These are phyloP conservation scores for Pithys albifrons DNA, from an alignment of 2,113 vertebrate species.

Conservation along the genomic window DNA sequence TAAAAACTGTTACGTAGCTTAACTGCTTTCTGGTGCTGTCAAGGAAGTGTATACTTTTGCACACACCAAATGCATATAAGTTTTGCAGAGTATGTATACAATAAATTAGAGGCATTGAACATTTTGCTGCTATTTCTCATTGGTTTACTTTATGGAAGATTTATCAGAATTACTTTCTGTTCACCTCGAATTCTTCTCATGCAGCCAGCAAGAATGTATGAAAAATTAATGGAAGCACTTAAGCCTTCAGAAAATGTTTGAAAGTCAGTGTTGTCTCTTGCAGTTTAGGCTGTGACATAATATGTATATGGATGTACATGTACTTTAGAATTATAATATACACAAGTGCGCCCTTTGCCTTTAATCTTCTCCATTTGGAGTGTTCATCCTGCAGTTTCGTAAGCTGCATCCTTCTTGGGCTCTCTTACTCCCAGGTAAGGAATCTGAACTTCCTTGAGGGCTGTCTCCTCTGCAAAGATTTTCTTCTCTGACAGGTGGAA, in stretches of 20 bases:
- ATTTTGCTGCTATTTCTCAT: slow-evolving; percentile 70
- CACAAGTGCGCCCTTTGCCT: background rate
- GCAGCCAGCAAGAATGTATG: background rate
- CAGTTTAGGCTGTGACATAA: background rate
- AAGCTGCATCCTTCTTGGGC: background rate
- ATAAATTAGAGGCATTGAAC: slow-evolving; percentile 77
- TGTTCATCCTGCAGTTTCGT: background rate
- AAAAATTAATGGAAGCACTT: background rate
- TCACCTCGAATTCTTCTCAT: background rate
- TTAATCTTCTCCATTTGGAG: background rate
- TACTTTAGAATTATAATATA: background rate
- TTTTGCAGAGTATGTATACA: slow-evolving; percentile 77
- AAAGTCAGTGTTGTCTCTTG: background rate
- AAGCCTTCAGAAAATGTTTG: background rate
- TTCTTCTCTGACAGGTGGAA: background rate
- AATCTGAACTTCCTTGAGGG: background rate
- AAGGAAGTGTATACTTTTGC: slow-evolving; percentile 72
- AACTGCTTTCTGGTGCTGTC: slow-evolving; percentile 75
- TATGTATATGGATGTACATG: background rate
- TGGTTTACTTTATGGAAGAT: slow-evolving; percentile 62
- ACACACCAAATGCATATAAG: slow-evolving; percentile 61
- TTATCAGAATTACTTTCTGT: background rate
- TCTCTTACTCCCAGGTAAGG: background rate
- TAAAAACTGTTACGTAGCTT: slow-evolving; percentile 48
- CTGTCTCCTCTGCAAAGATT: background rate